Percentiles rank a stretch among this genome's conserved stretches.
phyloP scores from a whole-genome alignment of 2,797 vertebrate genomes.

The Hypotaenidia okinawae region DNA sequence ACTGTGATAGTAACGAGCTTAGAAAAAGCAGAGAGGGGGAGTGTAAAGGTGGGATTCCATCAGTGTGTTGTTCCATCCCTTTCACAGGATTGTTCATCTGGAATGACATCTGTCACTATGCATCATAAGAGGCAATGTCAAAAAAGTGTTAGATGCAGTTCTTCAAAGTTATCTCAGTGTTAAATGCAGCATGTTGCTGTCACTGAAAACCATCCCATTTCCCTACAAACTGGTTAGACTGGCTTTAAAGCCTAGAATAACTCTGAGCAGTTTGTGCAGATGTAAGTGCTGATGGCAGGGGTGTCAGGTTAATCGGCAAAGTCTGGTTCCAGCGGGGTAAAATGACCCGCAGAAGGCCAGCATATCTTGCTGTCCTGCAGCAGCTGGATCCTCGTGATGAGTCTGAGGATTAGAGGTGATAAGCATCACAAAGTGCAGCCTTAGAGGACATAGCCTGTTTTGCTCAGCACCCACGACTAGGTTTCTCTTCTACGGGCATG shows the following conservation, averaged over 20 bases:
- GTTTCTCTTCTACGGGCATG: not conserved
- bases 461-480: not conserved
- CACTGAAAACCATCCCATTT: not conserved
- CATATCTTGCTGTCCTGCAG: not conserved
- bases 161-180: not conserved
- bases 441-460: not conserved
- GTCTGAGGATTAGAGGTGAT: not conserved
- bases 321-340: not conserved
- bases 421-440: not conserved
- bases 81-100: not conserved
- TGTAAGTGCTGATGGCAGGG: slow-evolving; percentile 8
- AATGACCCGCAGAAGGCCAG: not conserved
- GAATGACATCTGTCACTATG: slow-evolving; percentile 29
- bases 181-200: not conserved
- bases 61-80: not conserved
- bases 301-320: not conserved
- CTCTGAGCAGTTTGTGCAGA: not conserved
- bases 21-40: not conserved
- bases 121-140: not conserved
- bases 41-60: not conserved
- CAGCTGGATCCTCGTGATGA: not conserved
- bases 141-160: not conserved
- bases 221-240: slow-evolving; percentile 1
- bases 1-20: not conserved
- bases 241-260: slow-evolving; percentile 25